These are phyloP conservation scores for Cygnus olor DNA, from an alignment of 2,797 vertebrate species.

Conservation along the genomic window DNA sequence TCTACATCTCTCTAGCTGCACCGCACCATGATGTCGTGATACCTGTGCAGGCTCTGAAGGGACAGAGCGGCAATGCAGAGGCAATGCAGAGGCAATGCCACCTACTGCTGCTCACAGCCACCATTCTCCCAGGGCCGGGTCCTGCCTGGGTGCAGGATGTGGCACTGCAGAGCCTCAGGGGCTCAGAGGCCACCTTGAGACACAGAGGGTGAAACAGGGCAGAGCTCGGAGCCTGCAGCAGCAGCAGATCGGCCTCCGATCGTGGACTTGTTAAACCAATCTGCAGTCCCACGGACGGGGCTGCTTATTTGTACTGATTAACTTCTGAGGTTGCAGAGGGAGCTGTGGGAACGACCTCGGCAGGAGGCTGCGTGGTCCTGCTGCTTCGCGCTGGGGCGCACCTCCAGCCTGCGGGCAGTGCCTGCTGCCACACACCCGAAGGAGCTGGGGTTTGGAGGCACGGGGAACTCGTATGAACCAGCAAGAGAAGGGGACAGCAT, in stretches of 20 bases:
- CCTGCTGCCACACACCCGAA: accelerated
- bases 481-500: neutral
- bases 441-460: neutral
- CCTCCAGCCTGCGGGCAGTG: accelerated
- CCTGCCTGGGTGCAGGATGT: neutral
- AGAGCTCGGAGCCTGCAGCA: neutral
- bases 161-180: neutral
- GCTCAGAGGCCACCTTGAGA: neutral
- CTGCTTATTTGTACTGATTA: neutral
- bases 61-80: neutral
- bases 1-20: neutral
- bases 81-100: neutral
- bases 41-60: neutral
- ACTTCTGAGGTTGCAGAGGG: neutral
- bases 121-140: neutral
- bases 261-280: neutral
- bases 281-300: neutral
- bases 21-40: neutral
- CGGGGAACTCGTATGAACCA: neutral
- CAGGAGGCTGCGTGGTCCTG: neutral
- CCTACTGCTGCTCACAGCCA: neutral
- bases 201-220: neutral
- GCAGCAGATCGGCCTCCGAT: neutral
- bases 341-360: neutral
- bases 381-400: neutral